Base-by-base conservation (phyloP, 1,140 invertebrate species). In the Stegodyphus dumicola region DNA sequence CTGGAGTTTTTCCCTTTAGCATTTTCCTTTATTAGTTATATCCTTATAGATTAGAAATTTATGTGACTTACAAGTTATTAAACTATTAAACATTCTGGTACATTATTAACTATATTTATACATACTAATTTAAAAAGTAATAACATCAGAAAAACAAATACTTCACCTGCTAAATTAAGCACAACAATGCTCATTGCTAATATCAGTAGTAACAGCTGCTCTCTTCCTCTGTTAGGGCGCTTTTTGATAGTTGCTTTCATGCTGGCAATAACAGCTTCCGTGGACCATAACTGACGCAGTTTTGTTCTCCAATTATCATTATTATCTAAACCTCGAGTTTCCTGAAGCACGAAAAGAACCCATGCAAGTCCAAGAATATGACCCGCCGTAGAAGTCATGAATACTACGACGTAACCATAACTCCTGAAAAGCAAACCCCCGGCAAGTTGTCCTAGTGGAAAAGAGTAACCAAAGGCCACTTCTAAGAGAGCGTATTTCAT, bases 401-500 rank as follows among this genome's bases (percentile, higher is more conserved):
- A 86, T 7, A 86, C 76, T 0, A 54, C 1, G 1, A 54, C 18
- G 17, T 86, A 86, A 6, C 66, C 52, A 17, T 7, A 17, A 0
- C 49, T 49, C 6, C 56, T 60, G 33, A 17, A 77, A 0, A 77
- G 11, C 69, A 52, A 69, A 4, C 79, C 79, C 17, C 84, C 84
- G 6, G 52, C 18, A 10, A 78, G 33, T 5, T 7, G 7, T 48
- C 84, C 84, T 7, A 86, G 33, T 6, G 84, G 84, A 49, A 73
- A 49, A 13, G 71, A 18, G 7, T 78, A 6, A 15, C 75, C 77
- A n/a, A 86, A 73, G 0, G 56, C n/a, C 7, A 86, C 6, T 33
- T 86, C 84, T 54, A 86, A 48, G 11, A 86, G 18, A 6, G 84
- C 84, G 54, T 78, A 86, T 76, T 79, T 77, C 49, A 86, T 76